Conservation (phyloP, 2,113 vertebrate species). For the Greenwoodochromis staneri region DNA sequence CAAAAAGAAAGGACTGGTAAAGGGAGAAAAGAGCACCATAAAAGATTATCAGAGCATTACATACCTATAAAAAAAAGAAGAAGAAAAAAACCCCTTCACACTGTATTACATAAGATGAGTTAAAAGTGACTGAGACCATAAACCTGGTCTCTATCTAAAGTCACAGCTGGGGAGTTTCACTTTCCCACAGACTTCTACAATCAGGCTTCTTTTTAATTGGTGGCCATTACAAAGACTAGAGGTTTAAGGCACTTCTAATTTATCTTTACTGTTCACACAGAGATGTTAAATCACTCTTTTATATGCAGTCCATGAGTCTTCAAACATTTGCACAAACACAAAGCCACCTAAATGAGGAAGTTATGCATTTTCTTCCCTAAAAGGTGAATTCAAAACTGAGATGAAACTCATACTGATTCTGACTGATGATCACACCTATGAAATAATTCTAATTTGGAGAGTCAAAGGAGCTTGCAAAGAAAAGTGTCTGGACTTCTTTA, state of each 20-base stretch:
- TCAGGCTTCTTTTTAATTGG: neutral
- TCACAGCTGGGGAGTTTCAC: neutral
- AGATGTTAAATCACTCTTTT: neutral
- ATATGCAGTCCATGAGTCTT: neutral
- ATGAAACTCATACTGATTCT: neutral
- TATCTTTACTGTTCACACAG: neutral
- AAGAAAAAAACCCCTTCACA: accelerated
- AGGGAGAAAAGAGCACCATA: neutral
- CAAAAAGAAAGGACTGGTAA: constrained; percentile 70
- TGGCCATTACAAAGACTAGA: neutral
- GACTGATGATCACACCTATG: neutral
- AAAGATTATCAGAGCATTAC: neutral
- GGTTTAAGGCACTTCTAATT: neutral
- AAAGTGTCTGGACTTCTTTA: neutral
- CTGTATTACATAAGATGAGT: neutral
- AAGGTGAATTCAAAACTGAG: neutral
- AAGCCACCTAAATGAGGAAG: neutral
- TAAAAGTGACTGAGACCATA: neutral
- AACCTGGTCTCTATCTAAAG: neutral
- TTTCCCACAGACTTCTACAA: neutral
- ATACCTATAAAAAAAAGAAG: neutral
- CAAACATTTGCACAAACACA: neutral
- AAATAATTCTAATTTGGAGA: neutral
- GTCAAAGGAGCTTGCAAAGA: neutral
- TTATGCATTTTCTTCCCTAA: neutral